These are phyloP conservation scores for Campopleginae sp. DNA, from an alignment of 2,888 invertebrate species.

Conservation along the genomic window DNA sequence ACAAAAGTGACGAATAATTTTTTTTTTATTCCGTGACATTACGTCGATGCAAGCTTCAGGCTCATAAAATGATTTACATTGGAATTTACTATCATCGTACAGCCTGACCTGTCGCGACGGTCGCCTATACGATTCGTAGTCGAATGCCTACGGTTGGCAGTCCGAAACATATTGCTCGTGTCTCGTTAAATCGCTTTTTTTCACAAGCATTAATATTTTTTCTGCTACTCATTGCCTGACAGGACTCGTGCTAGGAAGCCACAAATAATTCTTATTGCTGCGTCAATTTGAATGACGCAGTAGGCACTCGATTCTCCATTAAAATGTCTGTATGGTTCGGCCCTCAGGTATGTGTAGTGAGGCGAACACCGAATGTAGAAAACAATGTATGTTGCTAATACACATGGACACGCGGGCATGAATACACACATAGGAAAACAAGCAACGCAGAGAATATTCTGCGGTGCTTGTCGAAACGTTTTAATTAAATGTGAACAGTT, in stretches of 20 bases:
- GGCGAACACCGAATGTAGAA: slow-evolving; percentile 7
- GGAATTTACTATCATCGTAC: no score
- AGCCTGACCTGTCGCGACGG: no score
- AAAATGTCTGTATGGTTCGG: background rate
- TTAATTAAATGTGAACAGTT: slow-evolving; percentile 80
- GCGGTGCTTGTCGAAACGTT: slow-evolving; percentile 73
- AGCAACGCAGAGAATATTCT: slow-evolving; percentile 50
- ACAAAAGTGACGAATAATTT: no score
- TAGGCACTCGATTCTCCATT: background rate
- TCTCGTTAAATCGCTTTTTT: no score
- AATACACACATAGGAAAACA: slow-evolving; percentile 4
- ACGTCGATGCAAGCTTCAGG: no score
- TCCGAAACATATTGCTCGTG: no score
- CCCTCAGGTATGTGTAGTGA: background rate
- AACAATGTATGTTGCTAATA: background rate
- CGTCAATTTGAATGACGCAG: background rate
- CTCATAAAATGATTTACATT: no score
- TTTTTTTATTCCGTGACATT: no score
- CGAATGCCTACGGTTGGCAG: no score
- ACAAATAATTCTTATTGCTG: background rate
- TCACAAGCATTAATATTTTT: background rate
- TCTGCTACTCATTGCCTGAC: background rate
- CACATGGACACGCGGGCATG: background rate
- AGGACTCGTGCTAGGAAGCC: background rate
- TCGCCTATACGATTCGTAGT: no score